Evolutionary conservation across 2,797 vertebrate species (phyloP), one percentile per base, ranked within the genome.

Genomic region (Rhyacichthys aspro): DNA sequence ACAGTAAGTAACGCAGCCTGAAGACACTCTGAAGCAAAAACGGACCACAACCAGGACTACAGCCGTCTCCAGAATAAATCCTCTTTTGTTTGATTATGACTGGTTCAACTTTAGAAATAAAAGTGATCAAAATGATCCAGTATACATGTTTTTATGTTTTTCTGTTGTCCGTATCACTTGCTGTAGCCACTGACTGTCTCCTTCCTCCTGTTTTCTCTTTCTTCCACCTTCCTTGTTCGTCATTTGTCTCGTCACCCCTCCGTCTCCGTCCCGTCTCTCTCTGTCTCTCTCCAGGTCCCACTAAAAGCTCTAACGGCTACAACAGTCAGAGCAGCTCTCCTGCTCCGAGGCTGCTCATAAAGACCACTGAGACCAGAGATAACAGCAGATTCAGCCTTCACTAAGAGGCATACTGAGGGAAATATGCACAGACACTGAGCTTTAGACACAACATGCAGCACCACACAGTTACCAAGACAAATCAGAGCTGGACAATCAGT

Each of bases 321-420:
- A 76, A 81, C 45, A 59, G 72, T 18, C 62, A 18, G 64, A 80
- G 67, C 73, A 45, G 64, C 74, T 89, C 85, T 56, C 80, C 82
- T 17, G 73, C 75, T 49, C 83, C 85, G 0, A 90, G 82, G 36
- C 67, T 91, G 74, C 86, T 90, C 54, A 88, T 91, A 50, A 92
- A 91, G 76, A 90, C 80, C 0, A 89, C 82, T 0, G 90, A 92
- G 82, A 90, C 79, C 72, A 74, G 76, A 76, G 86, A 89, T 19
- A 80, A 36, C 68, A 79, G 45, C 72, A 78, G 86, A 81, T 89
- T 83, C 86, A 89, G 74, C 72, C 55, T 38, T 12, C 77, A 81
- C 77, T 91, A 65, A 90, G n/a, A 47, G 17, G 5, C 9, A 41
- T 38, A 23, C 55, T 12, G 42, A 19, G 32, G 19, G 55, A 37